These are phyloP conservation scores for Eumeta japonica DNA, from an alignment of 1,140 invertebrate species.

Conservation along the genomic window DNA sequence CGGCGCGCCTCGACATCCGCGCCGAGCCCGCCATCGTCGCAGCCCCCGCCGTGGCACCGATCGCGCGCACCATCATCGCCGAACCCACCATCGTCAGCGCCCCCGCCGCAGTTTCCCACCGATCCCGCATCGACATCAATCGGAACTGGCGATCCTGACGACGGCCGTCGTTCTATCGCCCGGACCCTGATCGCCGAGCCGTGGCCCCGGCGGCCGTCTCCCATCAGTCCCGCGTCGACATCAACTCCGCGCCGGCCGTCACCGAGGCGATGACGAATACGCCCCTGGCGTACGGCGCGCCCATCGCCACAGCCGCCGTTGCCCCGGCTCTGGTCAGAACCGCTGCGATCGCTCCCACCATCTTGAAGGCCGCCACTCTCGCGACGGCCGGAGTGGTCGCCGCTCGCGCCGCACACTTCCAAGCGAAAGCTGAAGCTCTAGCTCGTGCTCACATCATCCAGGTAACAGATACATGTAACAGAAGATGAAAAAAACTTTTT, in stretches of 20 bases:
- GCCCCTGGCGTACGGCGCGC: conserved; percentile 7
- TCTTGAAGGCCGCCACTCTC: conserved; percentile 35
- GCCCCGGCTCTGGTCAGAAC: conserved; percentile 26
- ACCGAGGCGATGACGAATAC: conserved; percentile 14
- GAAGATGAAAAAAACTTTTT: too few relatives aligned
- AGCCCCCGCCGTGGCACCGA: conserved; percentile 12
- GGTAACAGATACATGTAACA: too few relatives aligned
- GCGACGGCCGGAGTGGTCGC: conserved; percentile 53
- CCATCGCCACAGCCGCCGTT: conserved; percentile 9
- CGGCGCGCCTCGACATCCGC: conserved; percentile 34
- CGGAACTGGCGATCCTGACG: conserved; percentile 27
- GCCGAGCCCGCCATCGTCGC: conserved; percentile 24
- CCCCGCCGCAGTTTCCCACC: conserved; percentile 25
- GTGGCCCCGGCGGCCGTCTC: conserved; percentile 7
- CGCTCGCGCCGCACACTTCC: conserved; percentile 47
- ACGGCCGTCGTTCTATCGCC: conserved; percentile 20
- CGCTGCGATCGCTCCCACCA: conserved; percentile 39
- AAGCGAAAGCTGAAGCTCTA: conserved; percentile 43
- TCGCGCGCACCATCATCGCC: conserved; percentile 9
- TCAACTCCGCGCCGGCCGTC: conserved; percentile 6
- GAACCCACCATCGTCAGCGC: conserved; percentile 10
- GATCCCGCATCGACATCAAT: conserved; percentile 40
- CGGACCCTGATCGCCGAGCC: too few relatives aligned
- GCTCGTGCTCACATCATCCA: too few relatives aligned
- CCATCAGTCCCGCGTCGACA: conserved; percentile 7